Conservation (phyloP, 2,797 vertebrate species). For the Eulemur albifrons region DNA sequence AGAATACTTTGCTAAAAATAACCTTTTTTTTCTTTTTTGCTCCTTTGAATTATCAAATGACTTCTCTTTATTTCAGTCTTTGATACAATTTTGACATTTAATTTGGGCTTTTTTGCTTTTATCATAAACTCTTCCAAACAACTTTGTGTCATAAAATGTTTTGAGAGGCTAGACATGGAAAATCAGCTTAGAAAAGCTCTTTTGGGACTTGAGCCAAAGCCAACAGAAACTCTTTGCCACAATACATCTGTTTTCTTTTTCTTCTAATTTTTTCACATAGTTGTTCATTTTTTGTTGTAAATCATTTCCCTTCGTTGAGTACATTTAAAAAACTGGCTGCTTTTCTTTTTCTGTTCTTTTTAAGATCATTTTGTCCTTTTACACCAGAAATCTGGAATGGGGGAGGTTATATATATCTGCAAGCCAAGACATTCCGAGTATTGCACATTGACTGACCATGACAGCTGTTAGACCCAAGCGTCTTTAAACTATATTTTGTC, state of each 20-base stretch:
- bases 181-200: neutral
- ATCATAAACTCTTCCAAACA: slow-evolving; percentile 24
- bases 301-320: neutral
- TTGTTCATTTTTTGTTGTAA: neutral
- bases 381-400: neutral
- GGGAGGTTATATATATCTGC: neutral
- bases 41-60: slow-evolving; percentile 4
- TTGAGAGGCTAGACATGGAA: neutral
- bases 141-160: neutral
- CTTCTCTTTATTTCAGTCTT: slow-evolving; percentile 33
- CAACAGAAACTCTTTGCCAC: neutral
- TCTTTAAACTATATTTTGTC: neutral
- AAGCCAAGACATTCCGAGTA: neutral
- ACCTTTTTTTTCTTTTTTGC: neutral
- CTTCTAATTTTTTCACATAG: neutral
- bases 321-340: neutral
- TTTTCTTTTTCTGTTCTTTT: slow-evolving; percentile 2
- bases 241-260: neutral
- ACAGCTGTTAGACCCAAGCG: neutral
- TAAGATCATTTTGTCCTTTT: neutral
- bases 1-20: slow-evolving; percentile 35
- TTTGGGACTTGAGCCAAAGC: slow-evolving; percentile 35
- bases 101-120: slow-evolving; percentile 20
- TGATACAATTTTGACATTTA: slow-evolving; percentile 19
- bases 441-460: neutral